phyloP scores from a whole-genome alignment of 2,888 invertebrate genomes.

The Hyposoter dolosus region DNA sequence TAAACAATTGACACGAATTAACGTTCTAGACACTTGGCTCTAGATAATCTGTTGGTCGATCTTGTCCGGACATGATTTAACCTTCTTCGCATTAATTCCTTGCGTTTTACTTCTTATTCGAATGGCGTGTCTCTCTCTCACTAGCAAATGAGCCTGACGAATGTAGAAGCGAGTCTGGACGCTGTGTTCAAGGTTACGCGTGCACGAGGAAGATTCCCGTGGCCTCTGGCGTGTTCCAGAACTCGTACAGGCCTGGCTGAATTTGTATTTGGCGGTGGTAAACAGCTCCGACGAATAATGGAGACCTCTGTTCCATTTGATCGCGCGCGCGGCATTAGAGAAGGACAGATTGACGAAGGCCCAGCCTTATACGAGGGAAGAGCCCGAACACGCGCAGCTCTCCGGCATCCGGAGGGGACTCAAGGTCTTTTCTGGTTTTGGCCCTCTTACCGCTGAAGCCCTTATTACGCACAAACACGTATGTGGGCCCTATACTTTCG shows the following conservation, averaged over 20 bases:
- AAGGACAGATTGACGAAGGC: conserved; percentile 42
- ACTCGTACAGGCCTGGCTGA: conserved; percentile 48
- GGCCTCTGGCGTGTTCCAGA: conserved; percentile 17
- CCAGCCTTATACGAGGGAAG: conserved; percentile 42
- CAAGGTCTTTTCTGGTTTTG: conserved; percentile 71
- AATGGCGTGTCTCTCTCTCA: conserved; percentile 52
- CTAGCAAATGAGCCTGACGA: conserved; percentile 32
- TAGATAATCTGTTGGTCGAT: background rate
- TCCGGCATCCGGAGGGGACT: conserved; percentile 58
- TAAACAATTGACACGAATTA: background rate
- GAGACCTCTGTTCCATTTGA: conserved; percentile 59
- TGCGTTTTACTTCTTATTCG: conserved; percentile 31
- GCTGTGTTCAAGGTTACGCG: conserved; percentile 65
- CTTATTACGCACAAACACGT: conserved; percentile 62
- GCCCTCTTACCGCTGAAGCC: conserved; percentile 58
- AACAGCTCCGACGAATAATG: conserved; percentile 63
- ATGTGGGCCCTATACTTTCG: background rate
- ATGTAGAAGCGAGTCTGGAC: conserved; percentile 19
- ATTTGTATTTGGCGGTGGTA: conserved; percentile 64
- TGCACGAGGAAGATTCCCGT: conserved; percentile 53
- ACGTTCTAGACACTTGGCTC: background rate
- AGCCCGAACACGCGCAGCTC: conserved; percentile 44
- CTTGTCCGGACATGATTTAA: conserved; percentile 16
- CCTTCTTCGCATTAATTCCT: conserved; percentile 50
- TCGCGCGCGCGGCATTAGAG: conserved; percentile 46